phyloP scores from a whole-genome alignment of 2,797 vertebrate species.

The Cirrhinus molitorella region DNA sequence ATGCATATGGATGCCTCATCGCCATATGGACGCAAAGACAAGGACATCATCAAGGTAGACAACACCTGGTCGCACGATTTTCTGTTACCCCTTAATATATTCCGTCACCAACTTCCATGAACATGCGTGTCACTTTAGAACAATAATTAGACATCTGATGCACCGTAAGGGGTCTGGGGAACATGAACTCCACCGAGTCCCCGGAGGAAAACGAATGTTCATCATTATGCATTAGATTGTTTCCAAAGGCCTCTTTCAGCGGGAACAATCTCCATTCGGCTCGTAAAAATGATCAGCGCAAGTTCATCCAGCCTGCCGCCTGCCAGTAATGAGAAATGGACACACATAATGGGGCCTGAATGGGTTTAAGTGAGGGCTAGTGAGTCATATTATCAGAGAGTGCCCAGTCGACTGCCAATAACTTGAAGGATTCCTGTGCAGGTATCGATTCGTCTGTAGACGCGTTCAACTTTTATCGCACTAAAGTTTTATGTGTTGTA shows the following conservation, averaged over 20 bases:
- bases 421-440: conserved; percentile 40
- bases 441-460: conserved; percentile 33
- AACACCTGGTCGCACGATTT: conserved; percentile 69
- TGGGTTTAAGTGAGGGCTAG: conserved; percentile 57
- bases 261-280: conserved; percentile 40
- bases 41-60: conserved; percentile 70
- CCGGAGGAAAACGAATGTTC: conserved; percentile 40
- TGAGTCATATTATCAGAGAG: conserved; percentile 52
- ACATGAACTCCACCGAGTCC: conserved; percentile 31
- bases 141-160: conserved; percentile 58
- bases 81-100: conserved; percentile 71
- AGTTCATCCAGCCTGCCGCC: conserved; percentile 45
- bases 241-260: conserved; percentile 32
- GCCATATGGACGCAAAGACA: conserved; percentile 72
- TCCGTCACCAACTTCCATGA: conserved; percentile 71
- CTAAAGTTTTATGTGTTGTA: conserved; percentile 46
- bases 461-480: conserved; percentile 41
- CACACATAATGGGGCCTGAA: conserved; percentile 54
- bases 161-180: conserved; percentile 52
- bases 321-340: conserved; percentile 55
- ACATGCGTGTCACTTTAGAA: conserved; percentile 53
- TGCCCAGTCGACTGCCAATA: conserved; percentile 52
- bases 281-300: conserved; percentile 45
- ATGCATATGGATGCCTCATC: conserved; percentile 75
- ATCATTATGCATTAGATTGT: conserved; percentile 53